These are phyloP conservation scores for Poecilia velifera DNA, from an alignment of 2,797 vertebrate species.

Conservation along the genomic window DNA sequence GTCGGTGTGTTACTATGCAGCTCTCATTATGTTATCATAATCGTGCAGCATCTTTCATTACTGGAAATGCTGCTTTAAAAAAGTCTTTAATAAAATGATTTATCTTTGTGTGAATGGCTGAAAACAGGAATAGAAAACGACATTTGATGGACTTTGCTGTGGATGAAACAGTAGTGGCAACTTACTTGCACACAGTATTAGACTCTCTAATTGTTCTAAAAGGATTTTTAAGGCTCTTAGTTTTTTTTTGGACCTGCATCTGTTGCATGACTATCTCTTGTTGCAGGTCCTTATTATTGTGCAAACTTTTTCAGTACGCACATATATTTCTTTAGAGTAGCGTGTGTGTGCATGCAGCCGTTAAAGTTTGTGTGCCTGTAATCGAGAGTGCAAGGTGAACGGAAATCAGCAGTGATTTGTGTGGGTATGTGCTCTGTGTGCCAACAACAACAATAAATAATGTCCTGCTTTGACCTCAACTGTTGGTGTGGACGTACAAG, in stretches of 20 bases:
- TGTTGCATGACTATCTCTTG: not conserved
- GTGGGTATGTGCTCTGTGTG: conserved; percentile 21
- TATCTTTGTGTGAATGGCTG: not conserved
- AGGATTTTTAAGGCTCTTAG: not conserved
- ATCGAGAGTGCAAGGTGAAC: conserved; percentile 27
- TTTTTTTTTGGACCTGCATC: not conserved
- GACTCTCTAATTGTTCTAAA: not conserved
- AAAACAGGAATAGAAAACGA: not conserved
- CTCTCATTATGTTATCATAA: not conserved
- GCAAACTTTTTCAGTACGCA: conserved; percentile 28
- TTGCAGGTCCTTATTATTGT: not conserved
- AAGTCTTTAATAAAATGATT: not conserved
- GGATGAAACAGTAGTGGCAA: not conserved
- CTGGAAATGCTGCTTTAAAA: not conserved
- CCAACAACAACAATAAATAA: conserved; percentile 70
- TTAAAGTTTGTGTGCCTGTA: conserved; percentile 5
- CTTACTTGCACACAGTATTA: not conserved
- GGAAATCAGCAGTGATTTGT: conserved; percentile 18
- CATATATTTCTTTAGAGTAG: conserved; percentile 33
- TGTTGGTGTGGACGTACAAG: conserved; percentile 54
- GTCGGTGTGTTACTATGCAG: conserved; percentile 12
- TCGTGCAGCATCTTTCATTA: not conserved
- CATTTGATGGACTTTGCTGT: not conserved
- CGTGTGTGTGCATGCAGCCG: conserved; percentile 7
- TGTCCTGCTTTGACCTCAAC: conserved; percentile 53